Evolutionary conservation across 2,113 vertebrate genomes (phyloP).

Genomic region (Erythrocercus mccallii): DNA sequence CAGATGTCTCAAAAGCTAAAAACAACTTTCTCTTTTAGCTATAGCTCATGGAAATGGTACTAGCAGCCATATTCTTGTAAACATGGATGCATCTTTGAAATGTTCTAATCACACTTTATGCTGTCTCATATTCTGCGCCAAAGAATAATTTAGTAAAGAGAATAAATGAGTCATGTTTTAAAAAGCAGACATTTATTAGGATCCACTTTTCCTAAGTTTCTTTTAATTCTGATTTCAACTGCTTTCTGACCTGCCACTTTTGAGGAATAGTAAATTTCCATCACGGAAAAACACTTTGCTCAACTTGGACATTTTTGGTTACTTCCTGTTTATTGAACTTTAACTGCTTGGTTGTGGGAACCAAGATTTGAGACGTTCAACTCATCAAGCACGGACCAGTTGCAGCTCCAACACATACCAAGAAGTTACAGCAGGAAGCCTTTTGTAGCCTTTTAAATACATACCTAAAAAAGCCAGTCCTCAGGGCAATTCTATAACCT

Average conservation of each 20-base stretch:
- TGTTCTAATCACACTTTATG: constrained; percentile 17
- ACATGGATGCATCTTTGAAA: constrained; percentile 22
- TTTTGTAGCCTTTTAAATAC: background rate
- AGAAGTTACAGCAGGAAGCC: constrained; percentile 16
- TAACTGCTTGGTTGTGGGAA: constrained; percentile 45
- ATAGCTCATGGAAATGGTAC: background rate
- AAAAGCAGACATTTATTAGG: constrained; percentile 38
- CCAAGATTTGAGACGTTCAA: constrained; percentile 25
- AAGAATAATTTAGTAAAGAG: constrained; percentile 60
- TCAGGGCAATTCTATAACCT: background rate
- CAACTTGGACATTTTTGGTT: background rate
- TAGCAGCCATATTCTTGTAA: constrained; percentile 45
- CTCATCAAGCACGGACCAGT: background rate
- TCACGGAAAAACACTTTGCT: background rate
- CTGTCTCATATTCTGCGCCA: background rate
- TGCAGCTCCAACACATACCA: constrained; percentile 28
- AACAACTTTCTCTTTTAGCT: background rate
- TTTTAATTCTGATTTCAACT: background rate
- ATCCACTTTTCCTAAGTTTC: background rate
- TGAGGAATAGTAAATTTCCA: background rate
- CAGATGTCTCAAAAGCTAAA: background rate
- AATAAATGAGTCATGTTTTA: constrained; percentile 54
- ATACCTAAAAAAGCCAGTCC: background rate
- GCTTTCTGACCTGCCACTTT: constrained; percentile 14
- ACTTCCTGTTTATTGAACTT: constrained; percentile 37